phyloP scores from a whole-genome alignment of 2,113 vertebrate species.

The Aptenodytes patagonicus region DNA sequence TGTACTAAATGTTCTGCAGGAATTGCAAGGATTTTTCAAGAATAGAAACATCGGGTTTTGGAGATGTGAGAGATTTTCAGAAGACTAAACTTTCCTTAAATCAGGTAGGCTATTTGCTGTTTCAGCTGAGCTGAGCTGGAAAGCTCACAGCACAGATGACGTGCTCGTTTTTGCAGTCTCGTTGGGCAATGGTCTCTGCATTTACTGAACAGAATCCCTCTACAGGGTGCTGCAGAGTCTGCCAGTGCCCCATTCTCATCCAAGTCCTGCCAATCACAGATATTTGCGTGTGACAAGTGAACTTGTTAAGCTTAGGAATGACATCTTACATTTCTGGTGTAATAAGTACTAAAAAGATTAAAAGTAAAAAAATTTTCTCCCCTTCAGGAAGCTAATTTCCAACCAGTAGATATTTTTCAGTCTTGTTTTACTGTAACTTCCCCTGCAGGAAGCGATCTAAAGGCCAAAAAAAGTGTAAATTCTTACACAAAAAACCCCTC shows the following conservation, averaged over 20 bases:
- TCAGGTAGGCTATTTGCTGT: background rate
- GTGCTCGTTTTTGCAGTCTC: background rate
- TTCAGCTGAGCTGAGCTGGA: background rate
- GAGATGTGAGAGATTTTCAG: background rate
- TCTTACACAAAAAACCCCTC: background rate
- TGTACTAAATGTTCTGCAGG: background rate
- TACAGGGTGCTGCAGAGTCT: background rate
- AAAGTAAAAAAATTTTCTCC: background rate
- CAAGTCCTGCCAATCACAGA: background rate
- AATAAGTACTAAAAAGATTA: background rate
- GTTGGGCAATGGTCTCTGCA: rapidly evolving
- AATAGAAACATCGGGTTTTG: background rate
- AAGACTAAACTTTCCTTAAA: background rate
- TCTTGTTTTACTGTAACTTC: background rate
- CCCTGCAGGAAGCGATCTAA: background rate
- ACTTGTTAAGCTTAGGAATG: background rate
- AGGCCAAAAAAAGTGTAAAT: background rate
- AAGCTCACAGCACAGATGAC: background rate
- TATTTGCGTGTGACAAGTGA: background rate
- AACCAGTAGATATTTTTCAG: background rate
- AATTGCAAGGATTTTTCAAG: background rate
- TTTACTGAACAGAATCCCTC: background rate
- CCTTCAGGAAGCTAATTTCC: background rate
- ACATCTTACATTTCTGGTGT: background rate
- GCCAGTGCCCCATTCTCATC: background rate